Percentiles rank a stretch among this genome's conserved stretches.
Evolutionary conservation across 2,888 invertebrate genomes (phyloP).

Genomic region (Drosophila mercatorum): DNA sequence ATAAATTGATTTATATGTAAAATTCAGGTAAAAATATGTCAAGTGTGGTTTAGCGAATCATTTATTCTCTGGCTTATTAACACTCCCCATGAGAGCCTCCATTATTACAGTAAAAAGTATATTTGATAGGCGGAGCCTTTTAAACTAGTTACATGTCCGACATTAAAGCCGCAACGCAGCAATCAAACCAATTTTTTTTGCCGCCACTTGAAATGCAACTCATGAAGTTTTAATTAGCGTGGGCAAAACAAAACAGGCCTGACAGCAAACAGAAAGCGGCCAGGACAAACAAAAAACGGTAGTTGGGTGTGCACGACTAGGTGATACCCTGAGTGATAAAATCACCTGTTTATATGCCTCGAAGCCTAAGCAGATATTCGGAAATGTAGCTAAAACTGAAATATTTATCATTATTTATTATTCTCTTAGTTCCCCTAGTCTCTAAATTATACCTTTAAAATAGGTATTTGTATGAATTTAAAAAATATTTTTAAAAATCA

Average conservation of each 20-base stretch:
- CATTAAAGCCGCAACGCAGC: conserved; percentile 54
- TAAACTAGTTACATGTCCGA: conserved; percentile 41
- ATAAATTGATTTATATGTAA: background rate
- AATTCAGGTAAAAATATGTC: conserved; percentile 30
- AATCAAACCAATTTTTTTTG: conserved; percentile 26
- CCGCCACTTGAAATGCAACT: conserved; percentile 45
- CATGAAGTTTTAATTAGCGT: conserved; percentile 67
- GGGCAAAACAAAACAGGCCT: conserved; percentile 23
- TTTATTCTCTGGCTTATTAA: conserved; percentile 52
- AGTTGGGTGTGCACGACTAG: background rate
- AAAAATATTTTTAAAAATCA: too few relatives aligned
- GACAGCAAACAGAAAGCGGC: conserved; percentile 12
- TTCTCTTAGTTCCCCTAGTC: too few relatives aligned
- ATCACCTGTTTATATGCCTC: too few relatives aligned
- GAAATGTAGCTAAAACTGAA: too few relatives aligned
- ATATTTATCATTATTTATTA: too few relatives aligned
- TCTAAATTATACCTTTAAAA: too few relatives aligned
- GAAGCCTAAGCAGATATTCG: too few relatives aligned
- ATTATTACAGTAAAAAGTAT: conserved; percentile 16
- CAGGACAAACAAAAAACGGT: conserved; percentile 14
- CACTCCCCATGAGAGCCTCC: conserved; percentile 19
- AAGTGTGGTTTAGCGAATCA: conserved; percentile 66
- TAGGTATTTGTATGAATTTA: too few relatives aligned
- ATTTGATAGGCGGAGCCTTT: conserved; percentile 24
- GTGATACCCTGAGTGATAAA: background rate